Percentiles rank a stretch among this genome's conserved stretches.
These are phyloP conservation scores for Mungos mungo DNA, from an alignment of 2,113 vertebrate species.

Conservation along the genomic window DNA sequence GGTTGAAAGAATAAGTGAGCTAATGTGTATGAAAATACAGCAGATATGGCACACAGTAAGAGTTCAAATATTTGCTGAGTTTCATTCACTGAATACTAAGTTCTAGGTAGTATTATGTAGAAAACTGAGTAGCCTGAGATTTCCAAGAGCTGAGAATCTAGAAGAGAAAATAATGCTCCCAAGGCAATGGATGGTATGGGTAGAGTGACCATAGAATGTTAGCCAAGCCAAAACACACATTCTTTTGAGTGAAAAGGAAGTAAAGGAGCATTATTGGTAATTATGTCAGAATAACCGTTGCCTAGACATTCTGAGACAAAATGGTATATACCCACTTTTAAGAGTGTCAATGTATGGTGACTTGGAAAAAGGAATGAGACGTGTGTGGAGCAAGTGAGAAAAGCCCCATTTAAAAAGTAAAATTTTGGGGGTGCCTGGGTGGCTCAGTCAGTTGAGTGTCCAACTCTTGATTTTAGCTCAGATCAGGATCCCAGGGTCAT, in stretches of 20 bases:
- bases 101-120: background rate
- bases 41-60: background rate
- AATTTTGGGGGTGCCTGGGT: background rate
- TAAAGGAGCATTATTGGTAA: background rate
- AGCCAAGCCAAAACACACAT: background rate
- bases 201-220: background rate
- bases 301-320: background rate
- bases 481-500: no score
- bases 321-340: background rate
- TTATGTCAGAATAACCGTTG: background rate
- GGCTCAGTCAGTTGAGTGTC: no score
- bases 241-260: background rate
- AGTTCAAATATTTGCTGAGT: background rate
- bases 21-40: background rate
- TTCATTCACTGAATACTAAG: background rate
- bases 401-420: background rate
- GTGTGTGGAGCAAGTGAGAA: background rate
- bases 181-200: background rate
- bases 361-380: background rate
- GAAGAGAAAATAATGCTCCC: slow-evolving; percentile 11
- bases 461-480: no score
- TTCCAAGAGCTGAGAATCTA: background rate
- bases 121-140: background rate
- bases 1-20: background rate
- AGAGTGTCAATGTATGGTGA: background rate